Evolutionary conservation across 2,888 invertebrate species (phyloP).

Genomic region (Cosmia pyralina): DNA sequence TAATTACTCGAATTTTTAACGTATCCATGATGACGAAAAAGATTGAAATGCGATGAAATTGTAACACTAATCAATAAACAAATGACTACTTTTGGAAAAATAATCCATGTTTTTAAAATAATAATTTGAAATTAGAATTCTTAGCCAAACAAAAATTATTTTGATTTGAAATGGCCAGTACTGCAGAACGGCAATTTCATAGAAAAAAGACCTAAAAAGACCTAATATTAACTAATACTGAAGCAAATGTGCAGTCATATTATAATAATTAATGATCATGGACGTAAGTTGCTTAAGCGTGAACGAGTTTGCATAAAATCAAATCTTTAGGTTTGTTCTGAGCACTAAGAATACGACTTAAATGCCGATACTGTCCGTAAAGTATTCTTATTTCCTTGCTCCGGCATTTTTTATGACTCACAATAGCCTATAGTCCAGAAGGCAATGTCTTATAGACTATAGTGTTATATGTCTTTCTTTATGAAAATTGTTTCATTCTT

Average conservation of each 20-base stretch:
- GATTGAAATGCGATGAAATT: too few species aligned
- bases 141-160: too few species aligned
- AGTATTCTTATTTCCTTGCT: constrained; percentile 42
- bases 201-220: too few species aligned
- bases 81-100: too few species aligned
- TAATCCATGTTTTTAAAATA: too few species aligned
- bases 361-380: constrained; percentile 29
- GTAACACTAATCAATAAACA: too few species aligned
- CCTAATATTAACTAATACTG: constrained; percentile 7
- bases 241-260: constrained; percentile 15
- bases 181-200: too few species aligned
- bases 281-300: constrained; percentile 16
- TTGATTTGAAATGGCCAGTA: too few species aligned
- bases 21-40: too few species aligned
- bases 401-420: constrained; percentile 42
- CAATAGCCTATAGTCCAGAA: constrained; percentile 20
- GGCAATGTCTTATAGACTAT: constrained; percentile 21
- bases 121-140: too few species aligned
- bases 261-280: constrained; percentile 35
- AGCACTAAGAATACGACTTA: constrained; percentile 25
- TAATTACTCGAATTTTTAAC: too few species aligned
- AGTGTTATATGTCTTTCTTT: constrained; percentile 32
- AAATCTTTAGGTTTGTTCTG: constrained; percentile 17
- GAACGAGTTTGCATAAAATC: constrained; percentile 30
- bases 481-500: constrained; percentile 4